phyloP scores from a whole-genome alignment of 2,888 invertebrate genomes.

The Marasmarcha lunaedactyla region DNA sequence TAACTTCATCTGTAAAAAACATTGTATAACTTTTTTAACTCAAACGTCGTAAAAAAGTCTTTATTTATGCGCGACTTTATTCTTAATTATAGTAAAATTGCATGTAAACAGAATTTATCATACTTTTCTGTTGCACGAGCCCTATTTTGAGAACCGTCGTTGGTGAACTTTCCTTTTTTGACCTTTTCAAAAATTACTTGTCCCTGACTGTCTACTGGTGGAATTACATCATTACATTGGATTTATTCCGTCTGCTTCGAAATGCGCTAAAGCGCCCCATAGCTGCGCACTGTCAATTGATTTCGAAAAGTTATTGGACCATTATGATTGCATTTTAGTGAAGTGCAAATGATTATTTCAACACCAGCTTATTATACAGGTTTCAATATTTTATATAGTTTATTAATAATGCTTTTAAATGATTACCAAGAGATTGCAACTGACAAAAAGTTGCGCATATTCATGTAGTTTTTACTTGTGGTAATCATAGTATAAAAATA shows the following conservation, averaged over 20 bases:
- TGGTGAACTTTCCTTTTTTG: slow-evolving; percentile 44
- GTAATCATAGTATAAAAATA: too few species aligned
- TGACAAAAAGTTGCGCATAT: too few species aligned
- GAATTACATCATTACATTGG: slow-evolving; percentile 7
- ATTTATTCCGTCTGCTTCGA: neutral
- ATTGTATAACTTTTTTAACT: slow-evolving; percentile 20
- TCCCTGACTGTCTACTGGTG: slow-evolving; percentile 22
- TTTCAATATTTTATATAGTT: neutral
- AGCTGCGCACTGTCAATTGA: neutral
- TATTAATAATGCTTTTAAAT: too few species aligned
- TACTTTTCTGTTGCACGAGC: slow-evolving; percentile 7
- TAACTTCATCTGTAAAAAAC: slow-evolving; percentile 3
- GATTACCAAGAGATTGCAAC: too few species aligned
- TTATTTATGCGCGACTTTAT: slow-evolving; percentile 8
- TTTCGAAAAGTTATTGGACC: neutral
- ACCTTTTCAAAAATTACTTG: slow-evolving; percentile 41
- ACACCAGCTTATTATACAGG: neutral
- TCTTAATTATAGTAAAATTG: slow-evolving; percentile 6
- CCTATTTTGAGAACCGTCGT: slow-evolving; percentile 10
- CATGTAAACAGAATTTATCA: slow-evolving; percentile 22
- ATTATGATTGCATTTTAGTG: neutral
- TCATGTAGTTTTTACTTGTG: too few species aligned
- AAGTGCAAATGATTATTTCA: neutral
- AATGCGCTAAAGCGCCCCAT: neutral
- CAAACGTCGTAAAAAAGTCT: slow-evolving; percentile 12